Conservation (phyloP, 2,888 invertebrate species). For the Cylloceria caligata region DNA sequence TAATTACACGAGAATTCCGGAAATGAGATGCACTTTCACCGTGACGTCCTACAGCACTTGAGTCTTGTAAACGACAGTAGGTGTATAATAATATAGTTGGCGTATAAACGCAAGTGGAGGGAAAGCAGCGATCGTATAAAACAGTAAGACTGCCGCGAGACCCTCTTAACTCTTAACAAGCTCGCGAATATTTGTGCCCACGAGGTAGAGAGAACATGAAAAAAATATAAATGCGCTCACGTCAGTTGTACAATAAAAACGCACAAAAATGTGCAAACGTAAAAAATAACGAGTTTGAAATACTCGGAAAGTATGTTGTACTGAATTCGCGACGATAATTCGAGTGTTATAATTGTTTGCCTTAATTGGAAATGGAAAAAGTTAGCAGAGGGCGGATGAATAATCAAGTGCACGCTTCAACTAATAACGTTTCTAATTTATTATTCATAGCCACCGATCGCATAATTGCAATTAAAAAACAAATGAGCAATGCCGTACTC, state of each 20-base stretch:
- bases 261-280: constrained; percentile 7
- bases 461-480: constrained; percentile 49
- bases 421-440: constrained; percentile 55
- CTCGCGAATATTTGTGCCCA: constrained; percentile 33
- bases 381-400: neutral
- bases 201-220: neutral
- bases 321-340: neutral
- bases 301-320: neutral
- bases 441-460: constrained; percentile 48
- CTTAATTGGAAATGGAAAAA: constrained; percentile 20
- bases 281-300: neutral
- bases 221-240: constrained; percentile 6
- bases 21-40: constrained; percentile 69
- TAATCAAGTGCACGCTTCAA: constrained; percentile 12
- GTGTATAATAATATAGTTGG: neutral
- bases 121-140: constrained; percentile 44
- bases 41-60: constrained; percentile 15
- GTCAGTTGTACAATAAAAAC: constrained; percentile 2
- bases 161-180: constrained; percentile 54
- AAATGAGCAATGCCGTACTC: neutral
- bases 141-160: constrained; percentile 14
- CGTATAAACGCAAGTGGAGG: constrained; percentile 35
- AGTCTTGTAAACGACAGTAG: neutral
- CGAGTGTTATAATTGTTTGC: neutral
- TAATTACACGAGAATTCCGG: constrained; percentile 67